Percentiles rank a stretch among this genome's conserved stretches.
Evolutionary conservation across 1,140 invertebrate genomes (phyloP).

Genomic region (Linepithema humile): DNA sequence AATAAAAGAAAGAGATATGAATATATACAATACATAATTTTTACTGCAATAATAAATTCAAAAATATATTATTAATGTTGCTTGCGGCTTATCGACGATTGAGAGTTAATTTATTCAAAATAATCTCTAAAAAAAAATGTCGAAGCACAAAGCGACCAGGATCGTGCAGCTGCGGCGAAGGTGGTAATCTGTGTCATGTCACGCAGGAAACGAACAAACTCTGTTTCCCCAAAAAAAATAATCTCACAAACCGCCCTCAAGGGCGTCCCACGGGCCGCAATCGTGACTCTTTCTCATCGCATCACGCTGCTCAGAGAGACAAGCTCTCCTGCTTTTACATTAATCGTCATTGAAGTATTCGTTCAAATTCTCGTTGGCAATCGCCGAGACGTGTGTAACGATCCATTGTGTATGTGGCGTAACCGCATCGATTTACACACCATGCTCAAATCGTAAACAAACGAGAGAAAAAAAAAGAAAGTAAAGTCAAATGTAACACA

Average conservation of each 20-base stretch:
- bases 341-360: background rate
- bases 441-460: constrained; percentile 43
- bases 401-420: background rate
- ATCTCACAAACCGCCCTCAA: constrained; percentile 55
- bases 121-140: constrained; percentile 49
- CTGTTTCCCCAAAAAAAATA: constrained; percentile 75
- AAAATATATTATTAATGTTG: too few species aligned
- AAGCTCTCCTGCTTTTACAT: constrained; percentile 20
- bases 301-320: constrained; percentile 14
- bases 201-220: constrained; percentile 73
- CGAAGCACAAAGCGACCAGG: constrained; percentile 62
- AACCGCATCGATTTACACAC: constrained; percentile 33
- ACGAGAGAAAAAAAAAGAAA: constrained; percentile 3
- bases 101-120: constrained; percentile 44
- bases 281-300: constrained; percentile 46
- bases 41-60: too few species aligned
- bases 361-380: background rate
- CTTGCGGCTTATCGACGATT: constrained; percentile 21
- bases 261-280: constrained; percentile 23
- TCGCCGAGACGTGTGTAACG: background rate
- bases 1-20: background rate
- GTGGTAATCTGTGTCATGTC: constrained; percentile 68
- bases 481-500: background rate
- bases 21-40: too few species aligned
- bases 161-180: constrained; percentile 68